Base-by-base conservation (phyloP, 2,888 invertebrate species). In the Microctonus aethiopoides region DNA sequence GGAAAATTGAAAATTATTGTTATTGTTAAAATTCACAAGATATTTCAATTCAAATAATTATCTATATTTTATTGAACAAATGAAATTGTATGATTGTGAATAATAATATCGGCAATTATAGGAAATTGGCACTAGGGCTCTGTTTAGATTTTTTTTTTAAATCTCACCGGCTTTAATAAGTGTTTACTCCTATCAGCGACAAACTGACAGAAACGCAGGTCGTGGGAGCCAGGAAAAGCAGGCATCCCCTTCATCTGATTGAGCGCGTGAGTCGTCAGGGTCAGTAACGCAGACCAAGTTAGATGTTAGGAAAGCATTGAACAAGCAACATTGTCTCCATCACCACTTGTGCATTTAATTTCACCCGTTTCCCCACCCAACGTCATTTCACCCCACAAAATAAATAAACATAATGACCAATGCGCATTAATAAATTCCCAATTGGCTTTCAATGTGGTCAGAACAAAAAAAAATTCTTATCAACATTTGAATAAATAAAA, bases 121-220 rank as follows among this genome's bases (percentile, higher is more conserved):
- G 67, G 57, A 65, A 67, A 75, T 75, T 76, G 79, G 77, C 79
- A 79, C 80, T 84, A 84, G 80, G 82, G 87, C 88, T 91, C 78
- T 81, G 81, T 84, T 75, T 84, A 85, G 81, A 82, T 84, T 82
- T 84, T 84, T 46, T 29, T 29, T 29, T 29, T n/a, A n/a, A 84
- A 81, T 85, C 93, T 94, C 95, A 98, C 97, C 97, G 96, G 95
- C 91, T 93, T 93, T 90, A 98, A 92, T 89, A 97, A 94, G 90
- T 95, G 95, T 89, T 95, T 94, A 90, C 97, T 98, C 90, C 97
- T 94, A 89, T 97, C 97, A 90, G 97, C 92, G 89, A 98, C 94
- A 91, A 95, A 95, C 88, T 95, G 95, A 91, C 96, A 95, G 92
- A 95, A 96, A 89, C 93, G 92, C 88, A 95, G 93, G 91, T 96